Evolutionary conservation across 2,888 invertebrate genomes (phyloP).

Genomic region (Linnaemya tessellans): DNA sequence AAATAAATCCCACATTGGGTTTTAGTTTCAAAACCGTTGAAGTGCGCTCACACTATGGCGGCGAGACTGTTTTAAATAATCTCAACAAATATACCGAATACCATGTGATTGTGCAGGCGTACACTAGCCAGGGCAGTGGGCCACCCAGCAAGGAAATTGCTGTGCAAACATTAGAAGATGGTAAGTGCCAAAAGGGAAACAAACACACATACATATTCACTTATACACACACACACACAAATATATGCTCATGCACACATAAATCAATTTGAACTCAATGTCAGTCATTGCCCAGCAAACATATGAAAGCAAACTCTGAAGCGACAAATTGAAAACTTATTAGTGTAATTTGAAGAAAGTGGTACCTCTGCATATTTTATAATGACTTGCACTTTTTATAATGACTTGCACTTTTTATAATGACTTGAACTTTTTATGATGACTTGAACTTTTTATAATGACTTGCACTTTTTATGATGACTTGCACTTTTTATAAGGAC

Average conservation of each 20-base stretch:
- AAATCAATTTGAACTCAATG: conserved; percentile 34
- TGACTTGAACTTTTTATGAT: too few relatives aligned
- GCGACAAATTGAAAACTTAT: too few relatives aligned
- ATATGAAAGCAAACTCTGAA: too few relatives aligned
- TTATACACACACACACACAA: background rate
- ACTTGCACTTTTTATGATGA: too few relatives aligned
- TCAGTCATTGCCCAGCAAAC: background rate
- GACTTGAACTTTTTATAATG: too few relatives aligned
- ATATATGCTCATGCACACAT: background rate
- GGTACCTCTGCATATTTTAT: too few relatives aligned
- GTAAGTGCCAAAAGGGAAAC: conserved; percentile 83
- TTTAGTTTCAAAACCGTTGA: conserved; percentile 91
- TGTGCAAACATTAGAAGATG: conserved; percentile 92
- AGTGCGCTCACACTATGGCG: conserved; percentile 88
- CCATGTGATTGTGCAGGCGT: conserved; percentile 93
- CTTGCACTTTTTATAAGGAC: too few relatives aligned
- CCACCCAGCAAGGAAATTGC: conserved; percentile 92
- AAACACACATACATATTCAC: background rate
- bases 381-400: too few relatives aligned
- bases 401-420: too few relatives aligned
- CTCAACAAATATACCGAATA: conserved; percentile 91
- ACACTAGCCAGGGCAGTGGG: conserved; percentile 93
- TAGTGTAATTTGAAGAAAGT: too few relatives aligned
- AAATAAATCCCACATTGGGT: conserved; percentile 84
- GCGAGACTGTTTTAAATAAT: conserved; percentile 87